phyloP scores from a whole-genome alignment of 2,888 invertebrate species.

The Melipona bicolor region DNA sequence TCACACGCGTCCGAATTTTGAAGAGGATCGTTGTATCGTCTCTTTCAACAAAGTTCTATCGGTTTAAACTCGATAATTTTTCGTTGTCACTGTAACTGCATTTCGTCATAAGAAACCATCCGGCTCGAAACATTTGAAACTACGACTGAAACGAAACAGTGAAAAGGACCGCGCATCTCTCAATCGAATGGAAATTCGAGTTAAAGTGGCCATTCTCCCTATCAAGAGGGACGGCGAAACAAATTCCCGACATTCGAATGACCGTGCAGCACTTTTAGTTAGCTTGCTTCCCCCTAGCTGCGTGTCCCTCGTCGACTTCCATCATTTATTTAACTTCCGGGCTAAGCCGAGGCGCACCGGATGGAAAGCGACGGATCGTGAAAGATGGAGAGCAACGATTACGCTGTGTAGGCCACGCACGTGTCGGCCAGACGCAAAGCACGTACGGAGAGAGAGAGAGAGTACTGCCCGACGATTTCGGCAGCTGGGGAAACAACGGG shows the following conservation, averaged over 20 bases:
- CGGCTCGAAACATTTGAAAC: background rate
- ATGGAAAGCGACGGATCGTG: constrained; percentile 61
- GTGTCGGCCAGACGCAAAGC: constrained; percentile 29
- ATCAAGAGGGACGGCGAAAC: background rate
- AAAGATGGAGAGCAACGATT: constrained; percentile 60
- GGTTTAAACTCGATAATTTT: no score
- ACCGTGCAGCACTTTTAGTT: constrained; percentile 41
- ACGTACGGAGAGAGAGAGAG: constrained; percentile 4
- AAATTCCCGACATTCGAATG: constrained; percentile 45
- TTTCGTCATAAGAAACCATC: no score
- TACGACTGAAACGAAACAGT: background rate
- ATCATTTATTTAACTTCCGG: constrained; percentile 68
- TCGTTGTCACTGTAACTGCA: no score
- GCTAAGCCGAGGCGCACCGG: constrained; percentile 57
- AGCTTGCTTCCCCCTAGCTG: constrained; percentile 18
- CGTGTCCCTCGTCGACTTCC: constrained; percentile 31
- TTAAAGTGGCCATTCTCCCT: background rate
- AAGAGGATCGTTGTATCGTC: no score
- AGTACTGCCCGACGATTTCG: constrained; percentile 33
- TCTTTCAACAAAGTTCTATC: no score
- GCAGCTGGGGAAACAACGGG: constrained; percentile 38
- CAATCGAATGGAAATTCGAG: background rate
- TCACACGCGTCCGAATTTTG: no score
- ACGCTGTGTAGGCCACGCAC: constrained; percentile 36
- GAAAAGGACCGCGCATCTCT: background rate